phyloP scores from a whole-genome alignment of 2,797 vertebrate genomes.

The Rhadinocentrus ornatus region DNA sequence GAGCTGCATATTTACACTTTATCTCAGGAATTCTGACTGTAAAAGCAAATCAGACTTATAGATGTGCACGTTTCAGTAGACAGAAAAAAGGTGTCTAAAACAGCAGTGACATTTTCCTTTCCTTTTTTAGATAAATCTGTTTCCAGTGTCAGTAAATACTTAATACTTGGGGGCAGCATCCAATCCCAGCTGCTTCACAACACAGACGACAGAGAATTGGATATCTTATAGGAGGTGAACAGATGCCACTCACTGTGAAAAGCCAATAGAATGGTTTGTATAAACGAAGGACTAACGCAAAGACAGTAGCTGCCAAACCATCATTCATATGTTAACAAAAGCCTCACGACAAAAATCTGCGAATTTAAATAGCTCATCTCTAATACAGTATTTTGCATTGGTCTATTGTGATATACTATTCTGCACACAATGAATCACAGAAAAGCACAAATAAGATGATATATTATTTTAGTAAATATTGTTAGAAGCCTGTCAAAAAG shows the following conservation, averaged over 20 bases:
- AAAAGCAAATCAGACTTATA: constrained; percentile 28
- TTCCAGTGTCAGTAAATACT: constrained; percentile 60
- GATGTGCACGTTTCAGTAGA: constrained; percentile 34
- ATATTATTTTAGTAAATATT: background rate
- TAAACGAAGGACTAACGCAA: constrained; percentile 28
- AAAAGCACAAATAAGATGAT: constrained; percentile 4
- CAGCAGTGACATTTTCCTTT: constrained; percentile 46
- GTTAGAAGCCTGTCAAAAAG: background rate
- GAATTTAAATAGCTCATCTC: constrained; percentile 25
- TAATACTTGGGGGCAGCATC: constrained; percentile 45
- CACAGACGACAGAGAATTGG: constrained; percentile 45
- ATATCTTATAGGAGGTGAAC: constrained; percentile 59
- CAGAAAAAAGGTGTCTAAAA: constrained; percentile 3
- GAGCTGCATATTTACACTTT: constrained; percentile 50
- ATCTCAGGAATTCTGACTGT: constrained; percentile 39
- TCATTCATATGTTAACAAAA: constrained; percentile 40
- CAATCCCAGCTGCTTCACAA: constrained; percentile 56
- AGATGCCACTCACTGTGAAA: constrained; percentile 54
- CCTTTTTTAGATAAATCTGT: constrained; percentile 45
- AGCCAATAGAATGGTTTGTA: constrained; percentile 57
- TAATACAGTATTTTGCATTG: constrained; percentile 19
- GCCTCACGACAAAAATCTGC: constrained; percentile 14
- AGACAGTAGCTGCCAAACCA: constrained; percentile 21
- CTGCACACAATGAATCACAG: constrained; percentile 7
- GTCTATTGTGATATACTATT: background rate